Percentiles rank a stretch among this genome's conserved stretches.
phyloP scores from a whole-genome alignment of 2,113 vertebrate species.

The Bubo bubo region DNA sequence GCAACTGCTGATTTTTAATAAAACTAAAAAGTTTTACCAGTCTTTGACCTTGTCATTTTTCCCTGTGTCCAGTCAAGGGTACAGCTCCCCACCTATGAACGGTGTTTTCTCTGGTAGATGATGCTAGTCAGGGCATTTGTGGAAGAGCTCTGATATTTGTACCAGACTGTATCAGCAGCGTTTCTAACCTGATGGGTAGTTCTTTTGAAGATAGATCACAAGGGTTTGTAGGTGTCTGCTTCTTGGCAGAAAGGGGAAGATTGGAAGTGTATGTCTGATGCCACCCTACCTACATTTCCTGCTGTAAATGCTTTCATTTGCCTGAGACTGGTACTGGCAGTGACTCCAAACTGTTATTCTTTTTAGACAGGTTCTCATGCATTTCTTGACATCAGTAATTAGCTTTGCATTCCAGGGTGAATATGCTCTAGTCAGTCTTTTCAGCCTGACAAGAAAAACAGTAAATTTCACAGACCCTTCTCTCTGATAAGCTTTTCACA shows the following conservation, averaged over 20 bases:
- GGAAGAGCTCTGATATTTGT: neutral
- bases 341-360: neutral
- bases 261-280: neutral
- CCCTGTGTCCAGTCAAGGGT: neutral
- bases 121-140: neutral
- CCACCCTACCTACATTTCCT: neutral
- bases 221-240: neutral
- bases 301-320: neutral
- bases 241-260: neutral
- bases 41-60: neutral
- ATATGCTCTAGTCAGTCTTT: neutral
- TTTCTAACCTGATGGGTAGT: neutral
- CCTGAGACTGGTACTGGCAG: neutral
- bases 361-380: neutral
- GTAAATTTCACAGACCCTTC: neutral
- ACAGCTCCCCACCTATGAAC: neutral
- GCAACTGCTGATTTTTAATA: neutral
- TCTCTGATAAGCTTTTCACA: neutral
- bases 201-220: neutral
- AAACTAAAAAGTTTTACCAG: neutral
- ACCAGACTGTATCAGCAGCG: too few relatives aligned
- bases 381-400: neutral
- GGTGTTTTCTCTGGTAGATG: neutral
- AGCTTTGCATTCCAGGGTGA: neutral
- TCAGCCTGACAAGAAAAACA: neutral